Conservation (phyloP, 2,888 invertebrate genomes). For the Bhutanitis thaidina region DNA sequence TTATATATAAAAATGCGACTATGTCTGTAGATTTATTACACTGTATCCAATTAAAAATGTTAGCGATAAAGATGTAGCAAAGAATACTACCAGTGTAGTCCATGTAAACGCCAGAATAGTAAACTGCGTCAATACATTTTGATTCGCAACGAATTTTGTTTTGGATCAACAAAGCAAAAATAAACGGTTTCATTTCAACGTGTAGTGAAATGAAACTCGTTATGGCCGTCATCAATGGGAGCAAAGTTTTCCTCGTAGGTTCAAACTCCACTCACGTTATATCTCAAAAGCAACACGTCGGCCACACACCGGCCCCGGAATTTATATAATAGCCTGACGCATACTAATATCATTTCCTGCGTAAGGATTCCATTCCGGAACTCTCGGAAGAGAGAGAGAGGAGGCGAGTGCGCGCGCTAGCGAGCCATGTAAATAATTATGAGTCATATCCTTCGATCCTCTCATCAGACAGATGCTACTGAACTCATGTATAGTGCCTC, state of each 20-base stretch:
- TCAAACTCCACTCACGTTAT: neutral
- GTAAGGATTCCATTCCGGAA: constrained; percentile 14
- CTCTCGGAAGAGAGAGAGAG: neutral
- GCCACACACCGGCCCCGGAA: neutral
- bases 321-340: constrained; percentile 11
- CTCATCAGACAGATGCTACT: neutral
- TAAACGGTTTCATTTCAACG: too few relatives aligned
- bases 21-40: too few relatives aligned
- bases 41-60: too few relatives aligned
- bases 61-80: too few relatives aligned
- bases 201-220: too few relatives aligned
- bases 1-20: too few relatives aligned
- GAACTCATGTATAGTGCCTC: too few relatives aligned
- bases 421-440: neutral
- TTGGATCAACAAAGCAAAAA: too few relatives aligned
- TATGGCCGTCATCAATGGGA: neutral
- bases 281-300: neutral
- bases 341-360: constrained; percentile 5
- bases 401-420: neutral
- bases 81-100: too few relatives aligned
- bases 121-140: too few relatives aligned
- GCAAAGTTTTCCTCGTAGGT: neutral
- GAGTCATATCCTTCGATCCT: constrained; percentile 11
- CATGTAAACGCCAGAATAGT: too few relatives aligned
- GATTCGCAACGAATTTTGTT: too few relatives aligned